Evolutionary conservation across 2,113 vertebrate species (phyloP).

Genomic region (Ctenodactylus gundi): DNA sequence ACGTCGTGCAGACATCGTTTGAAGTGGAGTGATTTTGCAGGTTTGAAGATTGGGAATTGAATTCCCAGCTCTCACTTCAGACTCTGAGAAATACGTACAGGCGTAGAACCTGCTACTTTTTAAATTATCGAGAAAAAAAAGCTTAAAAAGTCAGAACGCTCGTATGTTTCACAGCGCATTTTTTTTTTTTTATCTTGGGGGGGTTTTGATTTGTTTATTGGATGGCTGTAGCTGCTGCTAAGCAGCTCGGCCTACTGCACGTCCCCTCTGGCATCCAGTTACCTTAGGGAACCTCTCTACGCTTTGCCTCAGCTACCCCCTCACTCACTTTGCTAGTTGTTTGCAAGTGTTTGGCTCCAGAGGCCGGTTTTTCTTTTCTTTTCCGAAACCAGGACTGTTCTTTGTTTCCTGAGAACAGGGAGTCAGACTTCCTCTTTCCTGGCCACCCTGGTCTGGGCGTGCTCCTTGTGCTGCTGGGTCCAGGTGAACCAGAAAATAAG

Average conservation of each 20-base stretch:
- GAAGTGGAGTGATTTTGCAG: neutral
- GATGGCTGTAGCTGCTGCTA: neutral
- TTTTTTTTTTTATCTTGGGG: too few species aligned
- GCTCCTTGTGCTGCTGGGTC: neutral
- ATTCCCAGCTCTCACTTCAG: conserved; percentile 21
- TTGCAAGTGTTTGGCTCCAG: neutral
- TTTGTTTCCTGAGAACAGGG: neutral
- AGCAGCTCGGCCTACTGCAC: neutral
- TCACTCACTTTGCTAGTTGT: neutral
- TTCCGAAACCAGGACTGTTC: neutral
- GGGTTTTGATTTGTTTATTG: too few species aligned
- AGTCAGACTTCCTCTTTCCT: conserved; percentile 15
- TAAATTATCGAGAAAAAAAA: neutral
- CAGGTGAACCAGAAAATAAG: neutral
- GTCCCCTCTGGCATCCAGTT: neutral
- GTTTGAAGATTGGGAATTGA: conserved; percentile 2
- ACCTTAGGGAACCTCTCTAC: neutral
- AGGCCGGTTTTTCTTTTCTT: neutral
- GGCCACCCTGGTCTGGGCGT: neutral
- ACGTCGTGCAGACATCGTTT: neutral
- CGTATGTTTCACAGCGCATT: neutral
- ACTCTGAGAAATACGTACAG: neutral
- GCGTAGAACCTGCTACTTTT: neutral
- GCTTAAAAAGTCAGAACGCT: neutral
- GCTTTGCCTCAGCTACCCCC: neutral